Evolutionary conservation across 2,888 invertebrate species (phyloP).

Genomic region (Rotaria macrura): DNA sequence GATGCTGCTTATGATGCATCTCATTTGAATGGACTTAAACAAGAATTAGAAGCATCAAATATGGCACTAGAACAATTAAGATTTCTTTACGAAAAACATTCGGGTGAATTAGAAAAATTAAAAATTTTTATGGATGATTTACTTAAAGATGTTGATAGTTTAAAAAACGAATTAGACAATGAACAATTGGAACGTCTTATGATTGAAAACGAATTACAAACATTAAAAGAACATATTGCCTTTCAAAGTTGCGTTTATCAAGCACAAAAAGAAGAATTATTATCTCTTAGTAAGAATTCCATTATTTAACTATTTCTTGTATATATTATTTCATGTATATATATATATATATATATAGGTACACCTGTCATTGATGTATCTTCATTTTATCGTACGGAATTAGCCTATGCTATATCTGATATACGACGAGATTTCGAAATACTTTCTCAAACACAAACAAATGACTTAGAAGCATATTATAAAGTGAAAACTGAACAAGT

Average conservation of each 20-base stretch:
- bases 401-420: conserved; percentile 28
- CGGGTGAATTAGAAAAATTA: conserved; percentile 20
- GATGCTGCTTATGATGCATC: conserved; percentile 23
- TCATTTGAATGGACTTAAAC: conserved; percentile 19
- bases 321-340: background rate
- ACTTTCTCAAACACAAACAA: conserved; percentile 22
- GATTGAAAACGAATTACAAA: conserved; percentile 33
- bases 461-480: conserved; percentile 31
- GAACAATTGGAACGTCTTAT: conserved; percentile 24
- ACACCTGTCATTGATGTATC: conserved; percentile 21
- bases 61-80: conserved; percentile 23
- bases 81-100: background rate
- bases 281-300: background rate
- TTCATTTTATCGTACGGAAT: conserved; percentile 25
- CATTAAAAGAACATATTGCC: conserved; percentile 28
- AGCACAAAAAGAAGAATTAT: conserved; percentile 24
- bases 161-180: conserved; percentile 27
- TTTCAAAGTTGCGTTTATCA: conserved; percentile 29
- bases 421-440: conserved; percentile 30
- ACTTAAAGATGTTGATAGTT: conserved; percentile 27
- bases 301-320: background rate
- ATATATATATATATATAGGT: background rate
- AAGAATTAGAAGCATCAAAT: conserved; percentile 19
- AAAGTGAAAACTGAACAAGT: conserved; percentile 32
- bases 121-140: conserved; percentile 14